These are phyloP conservation scores for Himalopsyche anomala DNA, from an alignment of 2,888 invertebrate genomes.

Conservation along the genomic window DNA sequence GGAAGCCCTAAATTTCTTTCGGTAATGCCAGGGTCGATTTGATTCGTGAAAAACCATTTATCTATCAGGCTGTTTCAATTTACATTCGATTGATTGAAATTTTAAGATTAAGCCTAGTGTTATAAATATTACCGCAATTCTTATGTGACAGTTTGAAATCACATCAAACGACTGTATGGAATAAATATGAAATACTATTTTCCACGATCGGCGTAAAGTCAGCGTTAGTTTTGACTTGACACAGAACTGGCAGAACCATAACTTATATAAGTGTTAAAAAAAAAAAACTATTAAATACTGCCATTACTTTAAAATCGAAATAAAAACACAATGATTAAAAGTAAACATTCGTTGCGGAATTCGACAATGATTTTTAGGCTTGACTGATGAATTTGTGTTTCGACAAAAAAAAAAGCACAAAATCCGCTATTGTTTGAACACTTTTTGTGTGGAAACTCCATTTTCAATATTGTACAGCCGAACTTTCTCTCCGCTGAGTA, in stretches of 20 bases:
- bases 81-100: too few relatives aligned
- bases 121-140: too few relatives aligned
- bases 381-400: conserved; percentile 11
- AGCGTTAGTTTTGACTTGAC: neutral
- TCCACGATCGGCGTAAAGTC: neutral
- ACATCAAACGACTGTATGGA: too few relatives aligned
- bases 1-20: too few relatives aligned
- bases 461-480: neutral
- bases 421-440: neutral
- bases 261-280: neutral
- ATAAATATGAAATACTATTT: too few relatives aligned
- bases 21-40: too few relatives aligned
- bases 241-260: neutral
- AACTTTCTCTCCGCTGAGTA: conserved; percentile 28
- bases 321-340: neutral
- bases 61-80: too few relatives aligned
- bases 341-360: neutral
- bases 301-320: neutral
- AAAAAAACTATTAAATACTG: neutral
- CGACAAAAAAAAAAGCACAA: neutral
- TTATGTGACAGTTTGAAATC: too few relatives aligned
- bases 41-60: too few relatives aligned
- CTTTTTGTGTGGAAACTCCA: conserved; percentile 10
- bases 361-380: neutral
- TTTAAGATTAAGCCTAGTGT: too few relatives aligned